phyloP scores from a whole-genome alignment of 2,797 vertebrate genomes.

The Peromyscus attwateri region DNA sequence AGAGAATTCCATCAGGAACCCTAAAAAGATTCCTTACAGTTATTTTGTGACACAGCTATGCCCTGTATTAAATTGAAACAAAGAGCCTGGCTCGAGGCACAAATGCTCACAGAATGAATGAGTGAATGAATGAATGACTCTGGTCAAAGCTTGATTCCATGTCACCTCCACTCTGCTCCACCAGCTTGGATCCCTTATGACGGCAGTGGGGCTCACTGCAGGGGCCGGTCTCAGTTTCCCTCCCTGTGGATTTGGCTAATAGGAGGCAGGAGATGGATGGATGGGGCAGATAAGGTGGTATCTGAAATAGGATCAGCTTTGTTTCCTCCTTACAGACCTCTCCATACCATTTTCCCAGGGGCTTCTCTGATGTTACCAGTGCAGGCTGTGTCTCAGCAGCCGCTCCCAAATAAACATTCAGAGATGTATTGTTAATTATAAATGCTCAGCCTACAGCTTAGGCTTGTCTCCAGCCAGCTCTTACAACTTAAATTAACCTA shows the following conservation, averaged over 20 bases:
- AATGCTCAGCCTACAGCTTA: background rate
- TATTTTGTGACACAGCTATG: background rate
- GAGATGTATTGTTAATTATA: background rate
- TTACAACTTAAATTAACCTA: background rate
- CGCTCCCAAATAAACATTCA: background rate
- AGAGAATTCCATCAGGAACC: background rate
- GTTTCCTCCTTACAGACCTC: background rate
- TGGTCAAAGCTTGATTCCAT: constrained; percentile 12
- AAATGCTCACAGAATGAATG: background rate
- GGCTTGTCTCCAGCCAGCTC: background rate
- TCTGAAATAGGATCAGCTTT: background rate
- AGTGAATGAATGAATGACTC: constrained; percentile 41
- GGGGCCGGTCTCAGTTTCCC: background rate
- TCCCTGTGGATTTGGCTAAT: background rate
- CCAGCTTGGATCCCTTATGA: background rate
- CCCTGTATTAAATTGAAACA: background rate
- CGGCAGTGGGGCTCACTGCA: background rate
- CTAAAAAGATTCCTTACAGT: background rate
- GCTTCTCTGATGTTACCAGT: background rate
- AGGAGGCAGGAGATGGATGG: background rate
- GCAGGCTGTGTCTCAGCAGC: background rate
- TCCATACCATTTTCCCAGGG: background rate
- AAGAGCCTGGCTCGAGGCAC: background rate
- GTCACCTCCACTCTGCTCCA: background rate
- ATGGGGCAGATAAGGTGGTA: background rate